A percentile compares a stretch with the other conserved stretches of the same genome.
These are phyloP conservation scores for Drosophila buzzatii DNA, from an alignment of 2,888 invertebrate species.

Conservation along the genomic window DNA sequence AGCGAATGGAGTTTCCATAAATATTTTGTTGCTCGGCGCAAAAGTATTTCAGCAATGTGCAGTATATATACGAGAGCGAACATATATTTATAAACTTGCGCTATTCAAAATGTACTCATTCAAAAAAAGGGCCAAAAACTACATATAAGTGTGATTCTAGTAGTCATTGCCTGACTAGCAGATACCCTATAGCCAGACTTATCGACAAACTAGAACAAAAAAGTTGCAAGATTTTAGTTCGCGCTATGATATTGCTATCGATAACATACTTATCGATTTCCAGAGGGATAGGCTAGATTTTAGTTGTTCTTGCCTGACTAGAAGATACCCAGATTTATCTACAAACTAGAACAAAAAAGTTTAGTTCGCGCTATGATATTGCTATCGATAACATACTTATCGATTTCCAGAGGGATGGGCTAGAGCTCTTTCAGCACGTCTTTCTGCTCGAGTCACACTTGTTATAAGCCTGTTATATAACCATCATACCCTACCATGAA, in stretches of 20 bases:
- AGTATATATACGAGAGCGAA: slow-evolving; percentile 5
- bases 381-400: no score
- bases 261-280: no score
- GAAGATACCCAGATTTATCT: not conserved
- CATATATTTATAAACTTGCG: slow-evolving; percentile 55
- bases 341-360: no score
- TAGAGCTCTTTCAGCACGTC: no score
- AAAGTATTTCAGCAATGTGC: slow-evolving; percentile 53
- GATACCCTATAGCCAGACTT: not conserved
- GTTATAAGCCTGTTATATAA: not conserved
- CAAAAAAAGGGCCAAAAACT: not conserved
- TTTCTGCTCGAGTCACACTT: no score
- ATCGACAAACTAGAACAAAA: no score
- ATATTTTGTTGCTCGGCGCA: slow-evolving; percentile 36
- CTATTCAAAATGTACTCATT: slow-evolving; percentile 42
- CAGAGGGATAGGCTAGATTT: no score
- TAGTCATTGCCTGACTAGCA: not conserved
- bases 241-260: no score
- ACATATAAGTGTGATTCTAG: not conserved
- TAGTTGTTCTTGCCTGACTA: not conserved
- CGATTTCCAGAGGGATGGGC: no score
- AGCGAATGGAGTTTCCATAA: slow-evolving; percentile 30
- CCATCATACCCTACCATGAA: not conserved
- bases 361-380: no score
- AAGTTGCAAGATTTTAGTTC: no score